These are phyloP conservation scores for Cistogaster globosa DNA, from an alignment of 2,888 invertebrate genomes.

Conservation along the genomic window DNA sequence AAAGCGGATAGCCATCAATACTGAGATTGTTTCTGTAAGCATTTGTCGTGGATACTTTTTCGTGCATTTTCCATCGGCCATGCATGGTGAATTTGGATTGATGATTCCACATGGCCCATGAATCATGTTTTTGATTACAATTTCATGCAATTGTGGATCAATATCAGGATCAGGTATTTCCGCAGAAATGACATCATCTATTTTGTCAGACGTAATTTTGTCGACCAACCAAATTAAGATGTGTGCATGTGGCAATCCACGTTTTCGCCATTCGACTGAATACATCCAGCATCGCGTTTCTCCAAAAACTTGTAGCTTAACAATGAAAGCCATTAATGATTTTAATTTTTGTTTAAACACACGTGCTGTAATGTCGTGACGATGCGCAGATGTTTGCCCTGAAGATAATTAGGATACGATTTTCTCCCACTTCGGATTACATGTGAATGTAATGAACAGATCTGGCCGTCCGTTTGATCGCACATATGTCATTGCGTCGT, in stretches of 20 bases:
- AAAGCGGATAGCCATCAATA: conserved; percentile 60
- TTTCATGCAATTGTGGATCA: conserved; percentile 69
- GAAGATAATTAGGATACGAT: conserved; percentile 24
- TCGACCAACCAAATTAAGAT: conserved; percentile 59
- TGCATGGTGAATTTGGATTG: conserved; percentile 70
- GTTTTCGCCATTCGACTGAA: too few species aligned
- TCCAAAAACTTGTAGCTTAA: conserved; percentile 65
- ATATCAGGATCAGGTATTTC: conserved; percentile 72
- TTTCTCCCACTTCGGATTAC: conserved; percentile 37
- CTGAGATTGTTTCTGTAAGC: conserved; percentile 62
- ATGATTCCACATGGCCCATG: conserved; percentile 69
- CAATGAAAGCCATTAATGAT: conserved; percentile 43
- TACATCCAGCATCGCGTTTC: conserved; percentile 71
- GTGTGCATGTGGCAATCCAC: conserved; percentile 76
- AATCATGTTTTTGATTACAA: conserved; percentile 69
- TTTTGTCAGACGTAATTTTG: conserved; percentile 75
- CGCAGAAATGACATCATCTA: conserved; percentile 70
- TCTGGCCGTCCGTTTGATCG: conserved; percentile 25
- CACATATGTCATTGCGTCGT: conserved; percentile 72
- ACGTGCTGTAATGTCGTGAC: conserved; percentile 38
- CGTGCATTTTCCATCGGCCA: conserved; percentile 71
- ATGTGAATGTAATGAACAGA: conserved; percentile 33
- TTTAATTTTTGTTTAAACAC: conserved; percentile 50
- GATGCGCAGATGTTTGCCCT: conserved; percentile 44
- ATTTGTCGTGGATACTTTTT: conserved; percentile 69